Evolutionary conservation across 2,113 vertebrate genomes (phyloP).

Genomic region (Sphyrna mokarran): DNA sequence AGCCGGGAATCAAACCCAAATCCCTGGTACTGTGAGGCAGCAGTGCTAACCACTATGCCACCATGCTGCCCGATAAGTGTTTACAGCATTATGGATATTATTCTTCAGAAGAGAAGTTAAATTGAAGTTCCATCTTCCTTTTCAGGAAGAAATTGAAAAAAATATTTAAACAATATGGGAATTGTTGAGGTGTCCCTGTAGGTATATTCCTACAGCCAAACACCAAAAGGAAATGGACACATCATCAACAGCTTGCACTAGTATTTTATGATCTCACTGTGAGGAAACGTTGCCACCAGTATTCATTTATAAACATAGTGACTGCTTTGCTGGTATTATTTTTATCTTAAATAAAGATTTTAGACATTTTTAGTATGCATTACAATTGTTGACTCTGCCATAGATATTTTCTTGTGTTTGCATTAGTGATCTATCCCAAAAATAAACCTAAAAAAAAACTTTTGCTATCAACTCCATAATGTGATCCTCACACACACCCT

Average conservation of each 20-base stretch:
- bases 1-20: no score
- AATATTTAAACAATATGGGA: not conserved
- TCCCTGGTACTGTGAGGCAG: no score
- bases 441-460: not conserved
- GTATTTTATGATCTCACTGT: not conserved
- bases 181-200: not conserved
- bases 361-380: not conserved
- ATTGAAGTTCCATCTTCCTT: not conserved
- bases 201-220: not conserved
- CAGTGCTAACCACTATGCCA: no score
- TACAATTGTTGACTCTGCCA: not conserved
- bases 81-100: not conserved
- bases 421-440: not conserved
- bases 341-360: not conserved
- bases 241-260: not conserved
- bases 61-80: not conserved
- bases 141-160: not conserved
- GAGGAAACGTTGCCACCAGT: not conserved
- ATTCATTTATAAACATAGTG: not conserved
- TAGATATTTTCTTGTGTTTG: not conserved
- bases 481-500: not conserved
- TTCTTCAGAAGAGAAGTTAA: not conserved
- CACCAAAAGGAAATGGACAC: not conserved
- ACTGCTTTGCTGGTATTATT: not conserved
- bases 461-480: not conserved